Base-by-base conservation (phyloP, 2,113 vertebrate genomes). In the Mesocricetus auratus region DNA sequence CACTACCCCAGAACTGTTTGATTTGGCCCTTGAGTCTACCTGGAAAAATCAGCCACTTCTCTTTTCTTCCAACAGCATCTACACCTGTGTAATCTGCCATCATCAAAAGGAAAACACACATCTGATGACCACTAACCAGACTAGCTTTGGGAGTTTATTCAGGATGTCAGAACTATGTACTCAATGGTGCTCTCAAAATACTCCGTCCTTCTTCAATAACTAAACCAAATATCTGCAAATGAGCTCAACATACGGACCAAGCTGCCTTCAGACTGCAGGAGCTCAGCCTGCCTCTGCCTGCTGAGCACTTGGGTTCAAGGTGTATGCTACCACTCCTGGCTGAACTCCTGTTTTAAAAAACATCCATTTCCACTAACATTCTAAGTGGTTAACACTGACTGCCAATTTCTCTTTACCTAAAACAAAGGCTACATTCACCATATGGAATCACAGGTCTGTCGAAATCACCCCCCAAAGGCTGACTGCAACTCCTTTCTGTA, bases 1-100 rank as follows among this genome's bases (percentile, higher is more conserved):
- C 36, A 60, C 12, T 7, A 24, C 12, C 26, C n/a, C 42, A 95
- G 17, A 36, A 33, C 42, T 85, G 29, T 62, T 79, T 81, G 42
- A 89, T 74, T 89, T 96, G 71, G 58, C 47, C 62, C 17, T 79
- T 81, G 42, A 78, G 31, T 89, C 83, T 93, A 82, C 45, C 86
- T 86, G 45, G 90, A 96, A 68, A 83, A 92, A 39, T 36, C 47
- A 47, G 64, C 24, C 33, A 71, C 66, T 73, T 86, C 60, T 62
- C 58, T 69, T 62, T 53, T 74, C 64, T 83, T 90, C 31, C 87
- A 93, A 83, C 21, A 64, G 26, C 12, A 82, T 36, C 56, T 68
- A 31, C 9, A 69, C 60, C 47, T 88, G 56, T 78, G 91, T 73
- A 31, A 93, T 31, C 68, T 78, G 17, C 31, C 31, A 50, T 0